phyloP scores from a whole-genome alignment of 2,797 vertebrate species.

The Selene dorsalis region DNA sequence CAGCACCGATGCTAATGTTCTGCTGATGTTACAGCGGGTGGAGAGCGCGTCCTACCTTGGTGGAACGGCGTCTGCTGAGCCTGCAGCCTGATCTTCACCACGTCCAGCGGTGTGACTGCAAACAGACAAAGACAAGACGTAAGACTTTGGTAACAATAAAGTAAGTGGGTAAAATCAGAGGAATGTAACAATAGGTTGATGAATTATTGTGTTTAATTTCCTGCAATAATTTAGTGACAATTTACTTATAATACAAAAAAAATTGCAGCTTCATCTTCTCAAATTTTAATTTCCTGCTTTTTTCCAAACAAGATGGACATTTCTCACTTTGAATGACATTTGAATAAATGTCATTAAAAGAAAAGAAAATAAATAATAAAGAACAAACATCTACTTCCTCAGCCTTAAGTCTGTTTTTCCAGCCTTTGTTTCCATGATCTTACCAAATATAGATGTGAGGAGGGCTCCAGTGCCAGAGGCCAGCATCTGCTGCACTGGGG shows the following conservation, averaged over 20 bases:
- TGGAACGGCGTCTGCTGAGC: conserved; percentile 89
- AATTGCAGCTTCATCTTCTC: background rate
- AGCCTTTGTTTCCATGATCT: conserved; percentile 66
- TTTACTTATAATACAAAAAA: background rate
- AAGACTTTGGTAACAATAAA: background rate
- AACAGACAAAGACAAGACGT: conserved; percentile 30
- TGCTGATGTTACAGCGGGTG: conserved; percentile 14
- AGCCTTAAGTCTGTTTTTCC: background rate
- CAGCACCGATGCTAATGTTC: background rate
- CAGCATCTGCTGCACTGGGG: conserved; percentile 96
- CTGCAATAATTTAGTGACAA: background rate
- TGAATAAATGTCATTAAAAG: too few relatives aligned
- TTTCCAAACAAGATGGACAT: too few relatives aligned
- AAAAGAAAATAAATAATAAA: too few relatives aligned
- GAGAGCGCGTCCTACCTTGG: conserved; percentile 81
- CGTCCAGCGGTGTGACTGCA: conserved; percentile 94
- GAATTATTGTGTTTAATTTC: too few relatives aligned
- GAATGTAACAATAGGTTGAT: background rate
- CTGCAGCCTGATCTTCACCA: conserved; percentile 96
- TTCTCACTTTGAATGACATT: background rate
- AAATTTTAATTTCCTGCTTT: too few relatives aligned
- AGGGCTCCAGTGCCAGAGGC: conserved; percentile 94
- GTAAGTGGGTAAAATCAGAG: background rate
- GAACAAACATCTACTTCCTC: background rate
- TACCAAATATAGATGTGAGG: conserved; percentile 94